A percentile compares a stretch with the other conserved stretches of the same genome.
These are phyloP conservation scores for Limulus polyphemus DNA, from an alignment of 2,888 invertebrate species.

Conservation along the genomic window DNA sequence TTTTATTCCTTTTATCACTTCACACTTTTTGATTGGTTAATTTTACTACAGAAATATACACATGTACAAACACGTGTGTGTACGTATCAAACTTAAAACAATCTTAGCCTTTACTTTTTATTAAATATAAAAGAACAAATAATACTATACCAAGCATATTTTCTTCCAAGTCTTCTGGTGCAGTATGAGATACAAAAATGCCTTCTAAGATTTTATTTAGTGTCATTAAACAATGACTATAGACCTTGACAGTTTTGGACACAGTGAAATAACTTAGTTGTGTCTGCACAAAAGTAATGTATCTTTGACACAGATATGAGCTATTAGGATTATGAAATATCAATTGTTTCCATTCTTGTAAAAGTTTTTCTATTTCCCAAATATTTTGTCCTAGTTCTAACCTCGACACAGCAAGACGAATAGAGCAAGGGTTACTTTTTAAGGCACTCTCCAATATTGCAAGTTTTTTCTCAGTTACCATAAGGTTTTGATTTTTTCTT, in stretches of 20 bases:
- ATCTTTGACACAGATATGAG: constrained; percentile 36
- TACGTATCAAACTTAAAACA: too few species aligned
- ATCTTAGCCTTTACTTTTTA: too few species aligned
- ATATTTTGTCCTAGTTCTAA: constrained; percentile 34
- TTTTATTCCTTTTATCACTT: too few species aligned
- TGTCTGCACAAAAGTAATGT: constrained; percentile 35
- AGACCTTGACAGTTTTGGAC: constrained; percentile 32
- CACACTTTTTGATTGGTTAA: too few species aligned
- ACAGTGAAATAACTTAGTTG: constrained; percentile 35
- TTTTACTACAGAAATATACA: too few species aligned
- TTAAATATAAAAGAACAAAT: neutral
- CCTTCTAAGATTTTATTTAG: constrained; percentile 33
- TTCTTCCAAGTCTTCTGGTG: constrained; percentile 30
- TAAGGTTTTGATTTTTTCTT: constrained; percentile 8
- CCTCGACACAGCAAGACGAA: constrained; percentile 34
- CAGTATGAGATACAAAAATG: constrained; percentile 32
- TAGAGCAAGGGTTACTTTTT: constrained; percentile 34
- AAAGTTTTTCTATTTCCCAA: constrained; percentile 33
- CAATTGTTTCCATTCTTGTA: constrained; percentile 36
- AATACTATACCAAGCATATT: constrained; percentile 30
- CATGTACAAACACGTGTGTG: too few species aligned
- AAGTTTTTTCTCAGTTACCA: constrained; percentile 37
- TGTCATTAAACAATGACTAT: constrained; percentile 34
- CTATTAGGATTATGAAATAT: constrained; percentile 37
- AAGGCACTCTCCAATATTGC: constrained; percentile 38